These are phyloP conservation scores for Eurosta solidaginis DNA, from an alignment of 1,140 invertebrate species.

Conservation along the genomic window DNA sequence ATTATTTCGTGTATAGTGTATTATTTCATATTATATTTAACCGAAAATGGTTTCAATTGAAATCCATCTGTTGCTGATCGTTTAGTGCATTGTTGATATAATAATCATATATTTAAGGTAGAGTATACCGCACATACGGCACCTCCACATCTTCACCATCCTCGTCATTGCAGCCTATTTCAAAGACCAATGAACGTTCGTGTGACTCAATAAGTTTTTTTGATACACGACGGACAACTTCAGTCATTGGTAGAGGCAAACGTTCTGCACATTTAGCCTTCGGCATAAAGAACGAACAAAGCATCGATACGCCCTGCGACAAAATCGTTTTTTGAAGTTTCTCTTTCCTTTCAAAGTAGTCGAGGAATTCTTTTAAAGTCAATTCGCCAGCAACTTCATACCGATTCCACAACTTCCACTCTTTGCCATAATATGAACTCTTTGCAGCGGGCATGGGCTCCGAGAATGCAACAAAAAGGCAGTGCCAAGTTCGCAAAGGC, in stretches of 20 bases:
- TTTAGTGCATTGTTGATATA: too few species aligned
- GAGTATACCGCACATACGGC: conserved; percentile 93
- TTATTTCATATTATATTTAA: too few species aligned
- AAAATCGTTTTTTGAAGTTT: conserved; percentile 97
- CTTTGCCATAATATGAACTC: conserved; percentile 89
- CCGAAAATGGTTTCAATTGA: too few species aligned
- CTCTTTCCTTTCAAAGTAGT: conserved; percentile 91
- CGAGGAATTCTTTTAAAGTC: conserved; percentile 90
- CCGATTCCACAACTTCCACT: conserved; percentile 98
- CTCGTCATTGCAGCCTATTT: conserved; percentile 91
- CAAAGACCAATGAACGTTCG: conserved; percentile 91
- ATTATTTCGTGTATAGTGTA: too few species aligned
- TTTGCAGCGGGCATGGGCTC: conserved; percentile 91
- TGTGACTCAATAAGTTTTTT: conserved; percentile 92
- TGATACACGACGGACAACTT: conserved; percentile 92
- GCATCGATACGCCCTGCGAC: conserved; percentile 97
- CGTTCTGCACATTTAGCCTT: conserved; percentile 85
- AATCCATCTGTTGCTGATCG: too few species aligned
- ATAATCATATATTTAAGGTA: too few species aligned
- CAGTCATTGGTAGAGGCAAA: conserved; percentile 82
- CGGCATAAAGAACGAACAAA: conserved; percentile 98
- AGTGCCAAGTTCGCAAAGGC: conserved; percentile 96
- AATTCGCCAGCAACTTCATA: conserved; percentile 95
- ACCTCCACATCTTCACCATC: conserved; percentile 97
- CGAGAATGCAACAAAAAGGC: conserved; percentile 94